These are phyloP conservation scores for Pocillopora grandis DNA, from an alignment of 92 coral and sea anemone genomes.

Conservation along the genomic window DNA sequence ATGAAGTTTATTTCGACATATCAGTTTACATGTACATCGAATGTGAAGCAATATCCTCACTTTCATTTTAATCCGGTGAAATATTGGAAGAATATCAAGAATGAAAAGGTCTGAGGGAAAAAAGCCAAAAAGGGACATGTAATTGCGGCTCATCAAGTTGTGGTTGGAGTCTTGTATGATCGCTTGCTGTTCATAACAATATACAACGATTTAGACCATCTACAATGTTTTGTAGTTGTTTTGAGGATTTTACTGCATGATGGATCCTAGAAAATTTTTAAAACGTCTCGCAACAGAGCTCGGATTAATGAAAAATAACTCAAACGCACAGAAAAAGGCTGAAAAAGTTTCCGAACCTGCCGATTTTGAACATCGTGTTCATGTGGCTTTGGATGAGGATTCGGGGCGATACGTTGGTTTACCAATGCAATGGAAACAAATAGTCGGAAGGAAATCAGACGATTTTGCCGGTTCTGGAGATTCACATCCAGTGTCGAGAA, in stretches of 20 bases:
- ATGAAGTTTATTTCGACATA: constrained; percentile 29
- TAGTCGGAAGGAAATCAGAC: constrained; percentile 38
- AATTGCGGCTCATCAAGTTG: neutral
- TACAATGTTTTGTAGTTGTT: constrained; percentile 1
- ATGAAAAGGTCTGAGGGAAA: neutral
- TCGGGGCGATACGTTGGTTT: constrained; percentile 78
- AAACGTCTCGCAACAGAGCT: constrained; percentile 32
- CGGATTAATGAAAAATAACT: constrained; percentile 8
- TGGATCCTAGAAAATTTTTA: constrained; percentile 42
- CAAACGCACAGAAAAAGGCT: constrained; percentile 8
- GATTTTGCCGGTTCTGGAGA: constrained; percentile 37
- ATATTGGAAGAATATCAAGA: constrained; percentile 6
- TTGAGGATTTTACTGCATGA: neutral
- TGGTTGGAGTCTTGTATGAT: constrained; percentile 10
- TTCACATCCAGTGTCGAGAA: constrained; percentile 25
- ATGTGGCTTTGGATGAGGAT: constrained; percentile 67
- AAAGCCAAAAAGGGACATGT: neutral
- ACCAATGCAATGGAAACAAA: constrained; percentile 80
- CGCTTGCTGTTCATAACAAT: neutral
- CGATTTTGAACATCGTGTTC: constrained; percentile 77
- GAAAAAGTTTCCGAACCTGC: constrained; percentile 66
- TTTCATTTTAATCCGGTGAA: constrained; percentile 10
- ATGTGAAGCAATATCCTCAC: neutral
- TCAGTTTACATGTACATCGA: constrained; percentile 20
- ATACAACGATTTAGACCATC: constrained; percentile 3